Percentiles rank a stretch among this genome's conserved stretches.
These are phyloP conservation scores for Heteromurus nitidus DNA, from an alignment of 2,888 invertebrate genomes.

Conservation along the genomic window DNA sequence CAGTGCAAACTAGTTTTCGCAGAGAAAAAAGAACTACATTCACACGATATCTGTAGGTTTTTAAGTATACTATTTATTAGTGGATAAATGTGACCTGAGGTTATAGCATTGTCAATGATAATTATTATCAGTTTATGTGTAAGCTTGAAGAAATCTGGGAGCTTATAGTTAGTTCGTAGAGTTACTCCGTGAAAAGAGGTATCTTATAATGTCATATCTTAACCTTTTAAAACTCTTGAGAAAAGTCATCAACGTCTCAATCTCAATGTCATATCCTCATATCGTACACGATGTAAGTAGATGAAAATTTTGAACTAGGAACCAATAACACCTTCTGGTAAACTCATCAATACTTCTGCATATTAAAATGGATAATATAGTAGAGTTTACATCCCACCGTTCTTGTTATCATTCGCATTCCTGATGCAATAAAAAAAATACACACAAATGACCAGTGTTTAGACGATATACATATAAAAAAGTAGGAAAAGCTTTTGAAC, in stretches of 20 bases:
- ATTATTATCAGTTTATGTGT: neutral
- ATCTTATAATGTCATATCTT: no score
- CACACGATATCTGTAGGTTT: neutral
- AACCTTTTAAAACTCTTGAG: neutral
- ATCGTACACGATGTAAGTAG: no score
- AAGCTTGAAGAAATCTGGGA: constrained; percentile 24
- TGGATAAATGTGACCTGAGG: constrained; percentile 64
- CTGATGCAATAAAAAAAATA: no score
- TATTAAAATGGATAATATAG: no score
- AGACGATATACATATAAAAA: no score
- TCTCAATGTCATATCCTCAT: no score
- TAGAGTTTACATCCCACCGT: no score
- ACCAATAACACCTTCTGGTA: constrained; percentile 6
- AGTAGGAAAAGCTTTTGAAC: no score
- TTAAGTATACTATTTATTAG: constrained; percentile 37
- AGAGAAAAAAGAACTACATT: neutral
- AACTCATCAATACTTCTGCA: no score
- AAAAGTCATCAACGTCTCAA: neutral
- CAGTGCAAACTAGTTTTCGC: constrained; percentile 1
- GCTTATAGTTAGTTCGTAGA: constrained; percentile 40
- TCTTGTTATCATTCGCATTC: constrained; percentile 12
- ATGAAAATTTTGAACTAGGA: no score
- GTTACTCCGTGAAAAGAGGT: no score
- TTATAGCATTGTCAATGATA: constrained; percentile 45
- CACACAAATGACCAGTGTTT: no score